phyloP scores from a whole-genome alignment of 2,113 vertebrate species.

The Caracal caracal region DNA sequence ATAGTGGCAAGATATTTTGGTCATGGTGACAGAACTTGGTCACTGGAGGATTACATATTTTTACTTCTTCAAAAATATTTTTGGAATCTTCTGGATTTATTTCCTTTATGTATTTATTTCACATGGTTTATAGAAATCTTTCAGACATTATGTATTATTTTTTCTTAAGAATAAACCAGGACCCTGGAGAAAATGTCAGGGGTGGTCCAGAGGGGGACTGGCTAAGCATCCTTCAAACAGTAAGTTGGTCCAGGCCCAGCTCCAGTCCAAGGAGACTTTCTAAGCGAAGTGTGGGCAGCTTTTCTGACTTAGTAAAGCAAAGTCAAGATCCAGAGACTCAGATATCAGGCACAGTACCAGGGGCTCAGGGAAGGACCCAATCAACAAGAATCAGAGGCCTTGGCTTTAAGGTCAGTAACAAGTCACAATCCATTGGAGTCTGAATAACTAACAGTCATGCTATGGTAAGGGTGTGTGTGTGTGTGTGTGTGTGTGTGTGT shows the following conservation, averaged over 20 bases:
- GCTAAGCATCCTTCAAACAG: not conserved
- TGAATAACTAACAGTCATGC: not conserved
- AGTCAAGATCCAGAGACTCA: not conserved
- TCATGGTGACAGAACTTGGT: conserved; percentile 40
- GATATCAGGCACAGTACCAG: not conserved
- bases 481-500: not conserved
- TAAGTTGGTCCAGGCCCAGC: not conserved
- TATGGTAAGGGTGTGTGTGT: not conserved
- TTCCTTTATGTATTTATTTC: conserved; percentile 43
- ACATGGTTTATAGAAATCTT: not conserved
- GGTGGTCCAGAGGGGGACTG: not conserved
- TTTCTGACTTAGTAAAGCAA: not conserved
- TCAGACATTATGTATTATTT: not conserved
- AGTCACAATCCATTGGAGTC: not conserved
- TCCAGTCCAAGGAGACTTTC: not conserved
- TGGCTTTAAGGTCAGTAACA: not conserved
- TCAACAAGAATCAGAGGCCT: not conserved
- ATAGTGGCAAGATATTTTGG: conserved; percentile 34
- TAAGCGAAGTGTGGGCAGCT: not conserved
- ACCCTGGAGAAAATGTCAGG: not conserved
- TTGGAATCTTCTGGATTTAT: conserved; percentile 30
- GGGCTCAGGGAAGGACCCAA: not conserved
- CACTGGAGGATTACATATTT: conserved; percentile 34
- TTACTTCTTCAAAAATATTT: conserved; percentile 48
- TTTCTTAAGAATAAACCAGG: not conserved